Evolutionary conservation across 2,797 vertebrate species (phyloP).

Genomic region (Sardinella longiceps): DNA sequence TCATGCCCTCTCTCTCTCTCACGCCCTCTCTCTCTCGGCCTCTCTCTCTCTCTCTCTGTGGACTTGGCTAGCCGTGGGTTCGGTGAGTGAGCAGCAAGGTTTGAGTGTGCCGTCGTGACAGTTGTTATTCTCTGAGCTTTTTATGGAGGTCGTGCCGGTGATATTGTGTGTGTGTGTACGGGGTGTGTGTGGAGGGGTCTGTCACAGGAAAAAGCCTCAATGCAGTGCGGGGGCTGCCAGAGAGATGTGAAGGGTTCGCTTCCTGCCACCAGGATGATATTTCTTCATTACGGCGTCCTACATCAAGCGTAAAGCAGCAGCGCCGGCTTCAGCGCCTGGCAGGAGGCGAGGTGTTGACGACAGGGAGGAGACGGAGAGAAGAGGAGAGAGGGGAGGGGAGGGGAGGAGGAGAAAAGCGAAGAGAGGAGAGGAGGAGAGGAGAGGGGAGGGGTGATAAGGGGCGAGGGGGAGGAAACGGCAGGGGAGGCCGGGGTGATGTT

Average conservation of each 20-base stretch:
- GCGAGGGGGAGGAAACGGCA: neutral
- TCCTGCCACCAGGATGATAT: neutral
- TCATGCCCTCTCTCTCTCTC: slow-evolving; percentile 1
- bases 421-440: neutral
- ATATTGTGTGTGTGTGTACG: neutral
- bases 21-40: neutral
- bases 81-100: neutral
- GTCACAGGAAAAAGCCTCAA: neutral
- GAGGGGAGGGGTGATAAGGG: neutral
- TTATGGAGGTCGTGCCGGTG: neutral
- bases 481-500: neutral
- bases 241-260: neutral
- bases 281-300: slow-evolving; percentile 17
- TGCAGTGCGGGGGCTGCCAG: neutral
- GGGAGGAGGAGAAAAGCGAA: neutral
- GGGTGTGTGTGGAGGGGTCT: neutral
- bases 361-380: neutral
- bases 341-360: neutral
- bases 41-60: neutral
- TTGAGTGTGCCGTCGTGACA: neutral
- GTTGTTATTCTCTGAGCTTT: neutral
- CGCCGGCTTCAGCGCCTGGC: neutral
- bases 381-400: neutral
- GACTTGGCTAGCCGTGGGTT: neutral
- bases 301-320: neutral